Base-by-base conservation (phyloP, 2,113 vertebrate genomes). In the Smithornis capensis region DNA sequence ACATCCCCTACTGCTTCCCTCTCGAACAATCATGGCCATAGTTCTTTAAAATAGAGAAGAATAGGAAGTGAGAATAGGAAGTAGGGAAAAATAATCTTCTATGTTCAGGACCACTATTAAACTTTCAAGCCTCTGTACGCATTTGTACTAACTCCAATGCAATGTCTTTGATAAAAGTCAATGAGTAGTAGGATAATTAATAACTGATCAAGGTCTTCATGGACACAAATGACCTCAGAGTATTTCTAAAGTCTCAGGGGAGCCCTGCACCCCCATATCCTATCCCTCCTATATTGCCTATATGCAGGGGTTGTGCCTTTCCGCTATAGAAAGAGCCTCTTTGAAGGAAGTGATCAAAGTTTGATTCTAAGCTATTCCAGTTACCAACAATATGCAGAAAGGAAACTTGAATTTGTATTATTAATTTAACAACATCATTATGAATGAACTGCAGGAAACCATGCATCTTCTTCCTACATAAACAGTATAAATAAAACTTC, bases 381-480 rank as follows among this genome's bases (percentile, higher is more conserved):
- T 55, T 65, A 63, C 24, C 74, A 88, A 24, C 7, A 67, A 75
- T 38, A 81, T 71, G 37, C 71, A 68, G 50, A 79, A 87, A 40
- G 91, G 1, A 59, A 74, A 55, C 28, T 75, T 60, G 29, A 49
- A 59, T 86, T 74, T 83, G 12, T 53, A 24, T 56, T 63, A 70
- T 71, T 75, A 63, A 65, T 94, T 71, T 77, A 87, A 82, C 60
- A 83, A 56, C n/a, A 57, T 40, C 12, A 47, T 88, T 85, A 91
- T 71, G 73, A 92, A 94, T 71, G 50, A 93, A 78, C 42, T 79
- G 14, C 50, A 77, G 92, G 83, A 94, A 97, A 92, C 27, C 67
- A 62, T 84, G 55, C 47, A 59, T 96, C 74, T 93, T 97, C 64
- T 94, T 96, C 73, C 64, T 95, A 57, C 64, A 83, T 87, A 91